Conservation (phyloP, 2,797 vertebrate genomes). For the Chelonia mydas region DNA sequence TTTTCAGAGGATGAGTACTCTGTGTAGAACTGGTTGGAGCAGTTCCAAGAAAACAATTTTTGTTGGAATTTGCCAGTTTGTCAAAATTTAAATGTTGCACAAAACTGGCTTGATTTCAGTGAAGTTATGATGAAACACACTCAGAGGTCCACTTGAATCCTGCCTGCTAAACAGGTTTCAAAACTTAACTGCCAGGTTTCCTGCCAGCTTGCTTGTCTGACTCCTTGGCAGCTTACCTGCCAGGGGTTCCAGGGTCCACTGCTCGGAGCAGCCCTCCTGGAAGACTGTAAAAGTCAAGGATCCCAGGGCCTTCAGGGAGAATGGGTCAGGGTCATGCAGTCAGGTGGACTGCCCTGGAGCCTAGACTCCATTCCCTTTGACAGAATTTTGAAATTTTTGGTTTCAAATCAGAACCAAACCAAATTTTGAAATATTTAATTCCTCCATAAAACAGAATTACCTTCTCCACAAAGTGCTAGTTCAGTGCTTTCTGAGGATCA, state of each 20-base stretch:
- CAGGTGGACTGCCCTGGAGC: background rate
- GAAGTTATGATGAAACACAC: background rate
- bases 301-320: background rate
- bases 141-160: background rate
- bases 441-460: accelerated
- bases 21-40: background rate
- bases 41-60: background rate
- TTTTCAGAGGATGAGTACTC: accelerated
- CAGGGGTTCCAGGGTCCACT: accelerated
- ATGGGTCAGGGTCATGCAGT: background rate
- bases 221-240: accelerated
- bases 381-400: background rate
- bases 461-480: accelerated
- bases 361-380: background rate
- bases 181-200: background rate
- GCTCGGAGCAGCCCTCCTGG: background rate
- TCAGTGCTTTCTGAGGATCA: background rate
- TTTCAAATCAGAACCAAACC: background rate
- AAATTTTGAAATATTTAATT: background rate
- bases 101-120: background rate
- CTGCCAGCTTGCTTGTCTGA: background rate
- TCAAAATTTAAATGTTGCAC: background rate
- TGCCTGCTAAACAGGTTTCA: accelerated
- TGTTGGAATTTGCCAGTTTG: background rate
- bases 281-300: background rate